These are phyloP conservation scores for Disparrhopalites patrizii DNA, from an alignment of 2,888 invertebrate genomes.

Conservation along the genomic window DNA sequence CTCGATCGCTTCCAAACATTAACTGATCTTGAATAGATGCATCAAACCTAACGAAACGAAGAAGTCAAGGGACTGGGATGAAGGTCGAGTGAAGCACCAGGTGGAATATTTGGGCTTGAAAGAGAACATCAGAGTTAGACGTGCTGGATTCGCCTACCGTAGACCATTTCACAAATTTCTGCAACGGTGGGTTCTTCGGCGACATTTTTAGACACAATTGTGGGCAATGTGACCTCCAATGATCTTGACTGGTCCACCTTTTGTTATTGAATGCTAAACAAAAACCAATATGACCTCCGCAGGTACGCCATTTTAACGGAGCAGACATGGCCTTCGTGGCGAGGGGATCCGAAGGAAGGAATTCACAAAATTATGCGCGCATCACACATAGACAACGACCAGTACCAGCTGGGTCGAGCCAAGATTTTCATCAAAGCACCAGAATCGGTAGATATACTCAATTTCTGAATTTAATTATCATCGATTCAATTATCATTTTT, in stretches of 20 bases:
- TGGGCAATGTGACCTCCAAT: too few species aligned
- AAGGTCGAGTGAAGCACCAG: conserved; percentile 62
- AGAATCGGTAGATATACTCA: conserved; percentile 55
- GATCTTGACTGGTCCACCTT: too few species aligned
- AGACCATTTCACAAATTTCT: conserved; percentile 61
- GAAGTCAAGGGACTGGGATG: conserved; percentile 63
- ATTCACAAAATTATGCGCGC: conserved; percentile 58
- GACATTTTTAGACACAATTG: too few species aligned
- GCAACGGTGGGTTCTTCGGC: conserved; percentile 55
- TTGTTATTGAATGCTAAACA: too few species aligned
- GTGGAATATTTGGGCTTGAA: conserved; percentile 66
- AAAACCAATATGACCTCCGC: too few species aligned
- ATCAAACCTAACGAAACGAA: conserved; percentile 69
- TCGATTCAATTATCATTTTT: not conserved
- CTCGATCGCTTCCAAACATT: too few species aligned
- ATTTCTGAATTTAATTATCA: not conserved
- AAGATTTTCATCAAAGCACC: conserved; percentile 68
- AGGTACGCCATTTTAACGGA: conserved; percentile 63
- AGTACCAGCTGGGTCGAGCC: conserved; percentile 63
- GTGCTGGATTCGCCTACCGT: conserved; percentile 66
- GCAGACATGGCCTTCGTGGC: conserved; percentile 62
- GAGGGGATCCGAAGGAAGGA: conserved; percentile 57
- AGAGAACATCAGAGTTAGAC: conserved; percentile 64
- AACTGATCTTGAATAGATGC: too few species aligned
- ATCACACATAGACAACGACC: conserved; percentile 59